Conservation (phyloP, 2,113 vertebrate species). For the Coptodon rendalli region DNA sequence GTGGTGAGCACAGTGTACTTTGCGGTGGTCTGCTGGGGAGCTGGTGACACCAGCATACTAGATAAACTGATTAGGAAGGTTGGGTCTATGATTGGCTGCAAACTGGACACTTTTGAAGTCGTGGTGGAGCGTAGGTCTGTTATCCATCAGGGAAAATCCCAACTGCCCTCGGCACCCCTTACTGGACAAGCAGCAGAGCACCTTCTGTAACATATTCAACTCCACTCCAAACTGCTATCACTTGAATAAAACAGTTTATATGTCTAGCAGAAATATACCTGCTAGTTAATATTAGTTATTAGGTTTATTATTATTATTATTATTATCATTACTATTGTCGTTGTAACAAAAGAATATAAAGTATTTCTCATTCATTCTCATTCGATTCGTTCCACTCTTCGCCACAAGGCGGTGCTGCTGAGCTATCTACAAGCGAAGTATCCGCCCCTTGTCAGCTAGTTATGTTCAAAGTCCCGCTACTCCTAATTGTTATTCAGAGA, state of each 20-base stretch:
- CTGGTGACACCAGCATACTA: not conserved
- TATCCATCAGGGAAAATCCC: not conserved
- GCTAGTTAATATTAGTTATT: not conserved
- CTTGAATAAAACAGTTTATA: not conserved
- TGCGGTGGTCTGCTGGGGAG: not conserved
- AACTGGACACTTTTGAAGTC: not conserved
- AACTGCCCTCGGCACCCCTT: not conserved
- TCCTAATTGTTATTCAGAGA: not conserved
- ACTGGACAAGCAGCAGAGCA: not conserved
- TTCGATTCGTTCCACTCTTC: not conserved
- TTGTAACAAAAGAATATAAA: not conserved
- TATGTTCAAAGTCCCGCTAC: conserved; percentile 19
- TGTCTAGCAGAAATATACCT: not conserved
- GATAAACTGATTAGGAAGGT: not conserved
- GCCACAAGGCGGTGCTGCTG: conserved; percentile 13
- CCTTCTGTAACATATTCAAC: not conserved
- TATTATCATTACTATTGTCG: fast-evolving
- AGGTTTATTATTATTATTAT: not conserved
- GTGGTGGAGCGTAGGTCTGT: not conserved
- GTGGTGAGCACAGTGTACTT: not conserved
- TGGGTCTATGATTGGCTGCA: not conserved
- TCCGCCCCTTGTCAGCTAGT: not conserved
- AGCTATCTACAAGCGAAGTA: not conserved
- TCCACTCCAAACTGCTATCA: not conserved
- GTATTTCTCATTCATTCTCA: not conserved